Evolutionary conservation across 1,140 invertebrate species (phyloP).

Genomic region (Apis mellifera): DNA sequence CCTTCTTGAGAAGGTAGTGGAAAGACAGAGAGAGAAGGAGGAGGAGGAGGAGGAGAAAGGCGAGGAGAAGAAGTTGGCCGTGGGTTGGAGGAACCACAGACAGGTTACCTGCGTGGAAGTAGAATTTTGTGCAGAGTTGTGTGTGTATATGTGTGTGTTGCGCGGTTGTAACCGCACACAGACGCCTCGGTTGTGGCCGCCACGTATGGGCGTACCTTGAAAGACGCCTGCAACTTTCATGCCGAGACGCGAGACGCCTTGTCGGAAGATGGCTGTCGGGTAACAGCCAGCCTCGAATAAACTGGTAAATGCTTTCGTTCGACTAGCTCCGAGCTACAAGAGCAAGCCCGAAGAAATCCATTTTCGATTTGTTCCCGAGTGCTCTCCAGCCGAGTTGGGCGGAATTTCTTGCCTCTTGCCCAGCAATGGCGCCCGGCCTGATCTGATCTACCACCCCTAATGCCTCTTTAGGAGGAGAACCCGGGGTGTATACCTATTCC

Average conservation of each 20-base stretch:
- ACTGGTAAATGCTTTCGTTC: constrained; percentile 70
- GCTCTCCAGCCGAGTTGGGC: background rate
- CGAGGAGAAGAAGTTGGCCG: constrained; percentile 70
- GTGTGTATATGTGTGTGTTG: too few relatives aligned
- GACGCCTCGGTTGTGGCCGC: constrained; percentile 28
- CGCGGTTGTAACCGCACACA: constrained; percentile 27
- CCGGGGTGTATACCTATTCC: background rate
- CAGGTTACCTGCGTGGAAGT: constrained; percentile 61
- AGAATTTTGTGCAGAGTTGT: constrained; percentile 33
- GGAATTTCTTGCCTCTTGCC: constrained; percentile 36
- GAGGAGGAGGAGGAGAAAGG: constrained; percentile 50
- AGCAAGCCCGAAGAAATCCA: constrained; percentile 56
- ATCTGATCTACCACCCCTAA: constrained; percentile 13
- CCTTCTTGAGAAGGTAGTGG: constrained; percentile 8
- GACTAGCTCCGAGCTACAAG: constrained; percentile 50
- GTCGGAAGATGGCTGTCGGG: constrained; percentile 70
- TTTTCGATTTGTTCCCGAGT: constrained; percentile 62
- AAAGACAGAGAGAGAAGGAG: constrained; percentile 2
- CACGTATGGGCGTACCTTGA: constrained; percentile 70
- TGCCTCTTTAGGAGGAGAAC: constrained; percentile 6
- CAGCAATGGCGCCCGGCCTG: constrained; percentile 20
- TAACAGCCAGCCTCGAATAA: constrained; percentile 69
- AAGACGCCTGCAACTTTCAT: constrained; percentile 74
- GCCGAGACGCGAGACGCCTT: constrained; percentile 54
- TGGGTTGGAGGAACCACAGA: constrained; percentile 69